Percentiles rank a stretch among this genome's conserved stretches.
phyloP scores from a whole-genome alignment of 2,797 vertebrate species.

The Lacerta agilis region DNA sequence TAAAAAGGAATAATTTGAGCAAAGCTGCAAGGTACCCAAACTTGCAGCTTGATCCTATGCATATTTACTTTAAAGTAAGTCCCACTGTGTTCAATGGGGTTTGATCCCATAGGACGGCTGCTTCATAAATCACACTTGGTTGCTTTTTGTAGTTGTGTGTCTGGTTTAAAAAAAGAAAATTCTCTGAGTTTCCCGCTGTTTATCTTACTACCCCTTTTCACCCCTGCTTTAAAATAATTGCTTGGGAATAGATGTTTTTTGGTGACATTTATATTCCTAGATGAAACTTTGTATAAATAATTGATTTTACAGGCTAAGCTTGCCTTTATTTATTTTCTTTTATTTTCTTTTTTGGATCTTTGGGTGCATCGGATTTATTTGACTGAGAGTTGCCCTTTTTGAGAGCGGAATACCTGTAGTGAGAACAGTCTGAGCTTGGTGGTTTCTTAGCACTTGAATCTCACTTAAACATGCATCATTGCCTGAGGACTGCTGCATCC shows the following conservation, averaged over 20 bases:
- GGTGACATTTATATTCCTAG: slow-evolving; percentile 20
- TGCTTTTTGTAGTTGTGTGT: slow-evolving; percentile 27
- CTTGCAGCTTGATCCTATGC: neutral
- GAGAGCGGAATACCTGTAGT: too few species aligned
- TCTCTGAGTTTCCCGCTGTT: slow-evolving; percentile 21
- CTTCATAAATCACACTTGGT: slow-evolving; percentile 2
- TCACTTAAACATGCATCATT: too few species aligned
- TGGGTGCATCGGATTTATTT: slow-evolving; percentile 34
- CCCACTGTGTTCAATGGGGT: neutral
- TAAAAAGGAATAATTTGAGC: slow-evolving; percentile 59
- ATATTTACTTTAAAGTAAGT: neutral
- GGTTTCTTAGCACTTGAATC: too few species aligned
- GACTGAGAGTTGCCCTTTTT: slow-evolving; percentile 31
- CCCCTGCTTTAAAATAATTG: slow-evolving; percentile 43
- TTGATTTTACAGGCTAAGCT: slow-evolving; percentile 37
- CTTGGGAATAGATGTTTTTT: slow-evolving; percentile 20
- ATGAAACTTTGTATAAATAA: slow-evolving; percentile 53
- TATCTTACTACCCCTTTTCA: slow-evolving; percentile 45
- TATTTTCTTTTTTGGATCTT: slow-evolving; percentile 32
- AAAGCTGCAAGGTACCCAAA: slow-evolving; percentile 23
- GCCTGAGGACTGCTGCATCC: too few species aligned
- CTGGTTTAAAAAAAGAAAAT: neutral
- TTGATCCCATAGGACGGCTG: neutral
- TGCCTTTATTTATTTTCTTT: slow-evolving; percentile 25
- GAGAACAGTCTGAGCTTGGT: too few species aligned